A percentile compares a stretch with the other conserved stretches of the same genome.
Evolutionary conservation across 2,888 invertebrate species (phyloP).

Genomic region (Aspidiotus rigidus): DNA sequence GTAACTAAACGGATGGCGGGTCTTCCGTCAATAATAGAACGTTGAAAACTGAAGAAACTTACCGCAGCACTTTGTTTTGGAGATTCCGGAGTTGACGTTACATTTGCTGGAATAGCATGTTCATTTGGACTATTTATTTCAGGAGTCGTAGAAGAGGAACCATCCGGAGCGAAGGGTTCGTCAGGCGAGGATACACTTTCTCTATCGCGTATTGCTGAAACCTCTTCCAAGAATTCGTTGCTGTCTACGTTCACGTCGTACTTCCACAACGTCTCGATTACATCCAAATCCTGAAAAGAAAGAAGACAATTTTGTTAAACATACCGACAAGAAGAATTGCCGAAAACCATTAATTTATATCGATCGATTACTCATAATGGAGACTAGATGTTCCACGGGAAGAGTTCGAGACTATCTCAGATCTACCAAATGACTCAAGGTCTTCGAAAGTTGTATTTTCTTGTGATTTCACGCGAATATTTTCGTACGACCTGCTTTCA

Average conservation of each 20-base stretch:
- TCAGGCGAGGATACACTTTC: constrained; percentile 17
- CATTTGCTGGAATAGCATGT: constrained; percentile 19
- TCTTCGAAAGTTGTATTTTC: too few species aligned
- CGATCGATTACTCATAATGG: not conserved
- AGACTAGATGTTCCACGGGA: too few species aligned
- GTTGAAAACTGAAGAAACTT: too few species aligned
- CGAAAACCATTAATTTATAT: not conserved
- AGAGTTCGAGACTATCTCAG: too few species aligned
- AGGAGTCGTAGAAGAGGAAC: constrained; percentile 18
- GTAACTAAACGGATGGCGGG: too few species aligned
- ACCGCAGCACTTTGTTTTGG: too few species aligned
- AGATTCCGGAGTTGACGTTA: not conserved
- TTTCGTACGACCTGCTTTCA: too few species aligned
- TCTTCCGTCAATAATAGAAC: too few species aligned
- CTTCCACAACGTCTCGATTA: constrained; percentile 25
- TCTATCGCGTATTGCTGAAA: not conserved
- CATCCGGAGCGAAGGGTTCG: constrained; percentile 27
- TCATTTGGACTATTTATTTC: constrained; percentile 15
- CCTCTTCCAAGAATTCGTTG: constrained; percentile 13
- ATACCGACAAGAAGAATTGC: not conserved
- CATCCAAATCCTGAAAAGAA: constrained; percentile 22
- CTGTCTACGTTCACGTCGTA: constrained; percentile 24
- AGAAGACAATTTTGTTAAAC: not conserved
- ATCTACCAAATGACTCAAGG: too few species aligned
- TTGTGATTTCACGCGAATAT: too few species aligned